Conservation (phyloP, 2,888 invertebrate species). For the Saturnia japonica region DNA sequence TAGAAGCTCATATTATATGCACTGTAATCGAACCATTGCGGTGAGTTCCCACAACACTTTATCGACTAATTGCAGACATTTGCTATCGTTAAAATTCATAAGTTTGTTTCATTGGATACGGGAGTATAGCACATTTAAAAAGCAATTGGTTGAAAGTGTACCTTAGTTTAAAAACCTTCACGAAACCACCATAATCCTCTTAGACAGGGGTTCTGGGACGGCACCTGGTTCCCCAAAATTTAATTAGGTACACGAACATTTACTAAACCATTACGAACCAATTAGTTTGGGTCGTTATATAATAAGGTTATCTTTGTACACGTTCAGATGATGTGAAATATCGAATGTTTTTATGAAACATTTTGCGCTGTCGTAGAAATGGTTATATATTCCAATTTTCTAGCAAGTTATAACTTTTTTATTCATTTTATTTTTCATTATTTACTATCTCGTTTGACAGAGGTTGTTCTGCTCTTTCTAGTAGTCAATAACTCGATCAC, state of each 20-base stretch:
- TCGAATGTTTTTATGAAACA: background rate
- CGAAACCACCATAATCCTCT: conserved; percentile 33
- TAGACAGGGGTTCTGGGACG: conserved; percentile 25
- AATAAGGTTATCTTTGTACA: conserved; percentile 20
- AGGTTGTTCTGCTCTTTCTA: too few species aligned
- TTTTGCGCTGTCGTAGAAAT: background rate
- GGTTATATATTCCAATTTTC: background rate
- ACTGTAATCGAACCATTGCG: background rate
- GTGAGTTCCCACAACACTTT: background rate
- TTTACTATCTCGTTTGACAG: too few species aligned
- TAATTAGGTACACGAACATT: conserved; percentile 29
- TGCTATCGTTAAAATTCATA: background rate
- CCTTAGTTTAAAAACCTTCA: conserved; percentile 27
- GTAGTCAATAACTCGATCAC: too few species aligned
- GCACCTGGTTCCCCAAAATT: conserved; percentile 37
- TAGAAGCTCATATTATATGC: background rate
- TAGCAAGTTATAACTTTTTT: too few species aligned
- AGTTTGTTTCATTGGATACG: background rate
- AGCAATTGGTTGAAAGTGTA: conserved; percentile 19
- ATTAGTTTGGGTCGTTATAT: conserved; percentile 18
- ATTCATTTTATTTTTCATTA: too few species aligned
- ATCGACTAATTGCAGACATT: background rate
- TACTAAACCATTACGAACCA: conserved; percentile 21
- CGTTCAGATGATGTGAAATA: background rate
- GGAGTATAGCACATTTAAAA: background rate